A percentile compares a stretch with the other conserved stretches of the same genome.
Evolutionary conservation across 2,797 vertebrate species (phyloP).

Genomic region (Lacerta bilineata): DNA sequence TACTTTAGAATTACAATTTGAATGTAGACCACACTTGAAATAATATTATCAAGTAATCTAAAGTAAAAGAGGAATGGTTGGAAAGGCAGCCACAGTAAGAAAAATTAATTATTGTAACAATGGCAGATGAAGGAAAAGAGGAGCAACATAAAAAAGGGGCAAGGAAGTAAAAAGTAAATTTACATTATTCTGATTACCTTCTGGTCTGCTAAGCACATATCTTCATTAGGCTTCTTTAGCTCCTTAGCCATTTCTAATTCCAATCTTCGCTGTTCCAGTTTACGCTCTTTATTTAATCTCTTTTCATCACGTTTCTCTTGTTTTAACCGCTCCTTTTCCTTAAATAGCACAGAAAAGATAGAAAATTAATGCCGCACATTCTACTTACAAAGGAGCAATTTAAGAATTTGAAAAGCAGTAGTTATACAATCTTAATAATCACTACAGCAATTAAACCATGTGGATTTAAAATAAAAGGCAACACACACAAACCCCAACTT

Average conservation of each 20-base stretch:
- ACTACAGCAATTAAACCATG: conserved; percentile 44
- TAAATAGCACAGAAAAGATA: conserved; percentile 63
- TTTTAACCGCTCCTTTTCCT: conserved; percentile 94
- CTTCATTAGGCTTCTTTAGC: conserved; percentile 96
- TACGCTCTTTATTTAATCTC: conserved; percentile 94
- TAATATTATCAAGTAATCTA: conserved; percentile 24
- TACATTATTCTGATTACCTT: conserved; percentile 83
- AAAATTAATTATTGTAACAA: conserved; percentile 40
- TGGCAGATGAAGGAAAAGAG: conserved; percentile 35
- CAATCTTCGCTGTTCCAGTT: conserved; percentile 89
- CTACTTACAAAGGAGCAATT: conserved; percentile 45
- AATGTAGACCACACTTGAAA: background rate
- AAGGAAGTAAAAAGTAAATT: conserved; percentile 43
- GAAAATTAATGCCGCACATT: conserved; percentile 54
- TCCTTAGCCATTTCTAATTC: conserved; percentile 96
- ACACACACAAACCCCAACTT: background rate
- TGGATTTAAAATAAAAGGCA: background rate
- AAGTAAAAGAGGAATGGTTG: conserved; percentile 40
- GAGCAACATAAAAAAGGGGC: conserved; percentile 37
- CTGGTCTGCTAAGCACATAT: conserved; percentile 96
- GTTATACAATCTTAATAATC: conserved; percentile 39
- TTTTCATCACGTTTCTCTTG: conserved; percentile 96
- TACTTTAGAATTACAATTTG: conserved; percentile 14
- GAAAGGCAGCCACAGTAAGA: conserved; percentile 9
- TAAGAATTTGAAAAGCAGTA: conserved; percentile 57